Percentiles rank a stretch among this genome's conserved stretches.
phyloP scores from a whole-genome alignment of 2,888 invertebrate species.

The Galerucella nymphaeae region DNA sequence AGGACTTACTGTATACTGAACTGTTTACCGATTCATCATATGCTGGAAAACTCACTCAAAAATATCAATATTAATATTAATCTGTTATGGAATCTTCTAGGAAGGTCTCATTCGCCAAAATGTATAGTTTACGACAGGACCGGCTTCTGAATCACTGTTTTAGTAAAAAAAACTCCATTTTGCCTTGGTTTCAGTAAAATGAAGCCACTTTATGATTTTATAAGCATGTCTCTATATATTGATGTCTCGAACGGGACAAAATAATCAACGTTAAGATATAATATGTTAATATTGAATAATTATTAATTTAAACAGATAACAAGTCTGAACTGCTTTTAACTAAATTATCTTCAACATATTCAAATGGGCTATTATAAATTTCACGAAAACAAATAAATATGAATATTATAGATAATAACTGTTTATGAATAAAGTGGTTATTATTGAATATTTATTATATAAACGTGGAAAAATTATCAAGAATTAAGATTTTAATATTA shows the following conservation, averaged over 20 bases:
- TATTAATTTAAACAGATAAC: conserved; percentile 12
- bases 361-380: background rate
- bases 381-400: conserved; percentile 7
- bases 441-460: background rate
- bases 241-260: conserved; percentile 2
- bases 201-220: no score
- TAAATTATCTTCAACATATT: conserved; percentile 7
- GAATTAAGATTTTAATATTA: background rate
- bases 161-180: no score
- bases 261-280: conserved; percentile 2
- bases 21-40: no score
- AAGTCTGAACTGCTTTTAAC: conserved; percentile 17
- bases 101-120: no score
- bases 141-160: no score
- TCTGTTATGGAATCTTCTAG: no score
- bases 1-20: no score
- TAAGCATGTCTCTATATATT: background rate
- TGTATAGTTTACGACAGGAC: no score
- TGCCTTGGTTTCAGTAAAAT: no score
- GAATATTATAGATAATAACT: conserved; percentile 17
- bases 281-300: conserved; percentile 14
- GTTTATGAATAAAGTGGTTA: conserved; percentile 4
- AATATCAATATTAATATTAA: no score
- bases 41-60: no score
- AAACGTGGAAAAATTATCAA: background rate